Evolutionary conservation across 1,140 invertebrate species (phyloP), one percentile per base, ranked within the genome.

Genomic region (Steinernema khuongi): DNA sequence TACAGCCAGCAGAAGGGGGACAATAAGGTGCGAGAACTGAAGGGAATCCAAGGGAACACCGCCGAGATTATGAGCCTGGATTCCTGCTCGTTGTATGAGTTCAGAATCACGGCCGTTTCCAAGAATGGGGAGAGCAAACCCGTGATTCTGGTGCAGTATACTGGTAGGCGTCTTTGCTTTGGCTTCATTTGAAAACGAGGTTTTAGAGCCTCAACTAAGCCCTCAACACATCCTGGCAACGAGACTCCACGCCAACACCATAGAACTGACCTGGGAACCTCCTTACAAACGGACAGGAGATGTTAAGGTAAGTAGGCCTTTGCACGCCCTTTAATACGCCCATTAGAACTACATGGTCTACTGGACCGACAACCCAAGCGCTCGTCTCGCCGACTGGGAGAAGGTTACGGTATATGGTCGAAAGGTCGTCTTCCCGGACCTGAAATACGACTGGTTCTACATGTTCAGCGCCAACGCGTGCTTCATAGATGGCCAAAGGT

Each of bases 361-460:
- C 30, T 84, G 79, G 66, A 85, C 83, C 14, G 83, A 84, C 68
- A 84, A 84, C 74, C 80, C 83, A 19, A 71, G 72, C 33, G 77
- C 82, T 1, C 33, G 77, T 19, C 70, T 84, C 18, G 75, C 76
- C 14, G 83, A 84, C 32, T 84, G 83, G 83, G 75, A 84, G 71
- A 84, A 84, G 68, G 66, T 85, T 41, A 73, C 76, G 28, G 83
- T 84, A 0, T 79, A 79, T 50, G 83, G 83, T 2, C 67, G 81
- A 32, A 71, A 78, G 67, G 80, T 84, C 1, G 79, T 83, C 2
- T 84, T 84, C 60, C 81, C 83, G 0, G 83, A 85, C 28, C 75
- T 84, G n/a, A 84, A 85, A 60, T 84, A 79, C 70, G 83, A 84
- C 71, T 84, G 83, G 83, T 84, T 84, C 72, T 84, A 82, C 41